Conservation (phyloP, 1,140 invertebrate genomes). For the Andrena cerasifolii region DNA sequence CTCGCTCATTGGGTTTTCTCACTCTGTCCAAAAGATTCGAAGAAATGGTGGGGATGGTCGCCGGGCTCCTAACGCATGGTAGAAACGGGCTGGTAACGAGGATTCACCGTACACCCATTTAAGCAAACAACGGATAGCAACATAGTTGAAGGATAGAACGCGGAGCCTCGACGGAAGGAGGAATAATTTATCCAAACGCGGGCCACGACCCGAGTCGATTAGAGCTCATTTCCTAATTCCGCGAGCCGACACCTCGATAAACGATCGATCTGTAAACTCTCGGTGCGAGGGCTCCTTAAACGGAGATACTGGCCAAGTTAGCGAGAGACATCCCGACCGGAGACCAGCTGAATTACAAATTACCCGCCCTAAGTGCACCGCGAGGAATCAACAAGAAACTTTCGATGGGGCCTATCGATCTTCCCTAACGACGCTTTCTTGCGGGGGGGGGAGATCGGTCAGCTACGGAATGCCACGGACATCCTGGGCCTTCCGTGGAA, state of each 20-base stretch:
- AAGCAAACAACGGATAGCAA: no score
- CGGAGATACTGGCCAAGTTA: slow-evolving; percentile 1
- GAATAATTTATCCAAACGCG: slow-evolving; percentile 5
- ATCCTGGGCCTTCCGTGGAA: background rate
- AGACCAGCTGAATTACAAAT: slow-evolving; percentile 41
- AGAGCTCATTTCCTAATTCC: background rate
- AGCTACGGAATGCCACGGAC: background rate
- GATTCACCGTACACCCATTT: no score
- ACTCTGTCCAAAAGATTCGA: no score
- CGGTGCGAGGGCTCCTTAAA: background rate
- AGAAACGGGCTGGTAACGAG: no score
- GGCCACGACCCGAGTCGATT: slow-evolving; percentile 1
- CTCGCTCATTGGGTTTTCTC: no score
- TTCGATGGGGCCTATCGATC: slow-evolving; percentile 59
- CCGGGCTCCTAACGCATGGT: no score
- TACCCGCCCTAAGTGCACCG: slow-evolving; percentile 1
- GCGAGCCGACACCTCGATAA: slow-evolving; percentile 14
- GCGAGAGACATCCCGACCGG: slow-evolving; percentile 8
- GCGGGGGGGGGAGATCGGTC: background rate
- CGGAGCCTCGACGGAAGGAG: no score
- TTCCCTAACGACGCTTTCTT: slow-evolving; percentile 60
- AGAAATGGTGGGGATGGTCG: no score
- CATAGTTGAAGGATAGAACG: no score
- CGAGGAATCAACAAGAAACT: slow-evolving; percentile 47
- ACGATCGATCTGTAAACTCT: slow-evolving; percentile 31